Evolutionary conservation across 1,140 invertebrate species (phyloP).

Genomic region (Dermatophagoides farinae): DNA sequence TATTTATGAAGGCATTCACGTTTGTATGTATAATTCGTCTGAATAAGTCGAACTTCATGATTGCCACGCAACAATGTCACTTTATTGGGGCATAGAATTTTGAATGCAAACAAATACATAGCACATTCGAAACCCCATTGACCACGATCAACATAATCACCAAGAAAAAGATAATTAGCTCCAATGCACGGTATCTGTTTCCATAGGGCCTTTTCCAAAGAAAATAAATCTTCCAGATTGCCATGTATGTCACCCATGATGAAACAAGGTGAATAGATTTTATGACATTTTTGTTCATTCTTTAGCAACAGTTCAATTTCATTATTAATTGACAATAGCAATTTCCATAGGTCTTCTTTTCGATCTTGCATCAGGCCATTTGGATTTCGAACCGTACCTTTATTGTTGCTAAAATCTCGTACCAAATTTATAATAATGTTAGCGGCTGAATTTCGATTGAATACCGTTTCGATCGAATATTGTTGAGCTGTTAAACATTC

Average conservation of each 20-base stretch:
- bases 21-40: conserved; percentile 47
- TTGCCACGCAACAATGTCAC: conserved; percentile 39
- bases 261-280: not conserved
- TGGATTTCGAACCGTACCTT: not conserved
- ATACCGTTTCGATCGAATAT: not conserved
- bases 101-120: conserved; percentile 39
- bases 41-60: conserved; percentile 41
- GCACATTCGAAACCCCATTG: conserved; percentile 34
- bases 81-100: conserved; percentile 38
- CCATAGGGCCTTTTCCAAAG: conserved; percentile 40
- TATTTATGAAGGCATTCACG: conserved; percentile 43
- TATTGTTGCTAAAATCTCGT: conserved; percentile 1
- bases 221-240: conserved; percentile 35
- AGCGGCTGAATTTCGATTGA: conserved; percentile 3
- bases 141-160: conserved; percentile 45
- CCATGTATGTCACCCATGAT: conserved; percentile 33
- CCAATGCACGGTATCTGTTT: conserved; percentile 35
- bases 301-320: not conserved
- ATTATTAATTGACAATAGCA: not conserved
- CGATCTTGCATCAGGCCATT: not conserved
- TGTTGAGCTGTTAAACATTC: not conserved
- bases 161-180: conserved; percentile 38
- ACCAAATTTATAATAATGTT: conserved; percentile 1
- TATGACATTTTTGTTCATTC: not conserved
- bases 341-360: not conserved